Base-by-base conservation (phyloP, 2,797 vertebrate species). In the Microchirus variegatus region DNA sequence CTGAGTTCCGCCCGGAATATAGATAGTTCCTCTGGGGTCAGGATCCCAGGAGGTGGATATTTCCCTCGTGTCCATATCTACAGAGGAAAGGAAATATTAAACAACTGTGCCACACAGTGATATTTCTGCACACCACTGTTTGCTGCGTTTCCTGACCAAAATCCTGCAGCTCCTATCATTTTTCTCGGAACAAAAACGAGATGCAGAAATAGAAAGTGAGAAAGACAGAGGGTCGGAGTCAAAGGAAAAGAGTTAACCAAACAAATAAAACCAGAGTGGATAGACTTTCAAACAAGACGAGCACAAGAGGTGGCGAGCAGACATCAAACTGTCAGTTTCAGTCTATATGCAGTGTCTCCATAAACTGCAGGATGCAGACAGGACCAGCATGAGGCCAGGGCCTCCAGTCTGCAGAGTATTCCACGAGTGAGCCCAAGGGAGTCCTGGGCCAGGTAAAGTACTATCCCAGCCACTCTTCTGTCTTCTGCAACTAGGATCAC, bases 51-150 rank as follows among this genome's bases (percentile, higher is more conserved):
- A 90, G 85, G 89, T 78, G 78, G 86, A 89, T 88, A 87, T 84
- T 88, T 88, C 84, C 22, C 85, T 72, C 31, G 62, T 75, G 89
- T 92, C 90, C 73, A 77, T 81, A 84, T 91, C 83, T 84, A 86
- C 82, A 89, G 83, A 90, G 87, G 89, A 89, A 87, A 90, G 87
- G 85, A 86, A 88, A 83, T 82, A 90, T 87, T 88, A 86, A 91
- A 88, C 82, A 89, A 87, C 77, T 60, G 15, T 47, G 50, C 36
- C 14, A 36, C 42, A 64, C 77, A 70, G 58, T 78, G 82, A 85
- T 83, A 84, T 87, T 85, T 88, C 73, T 81, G 78, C 69, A 52
- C 59, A 59, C 55, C 51, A 8, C 35, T 55, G 66, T 74, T 46
- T 59, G 52, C 19, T 71, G 63, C 18, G 67, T 73, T 88, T 91